Base-by-base conservation (phyloP, 1,140 invertebrate species). In the Pissodes strobi region DNA sequence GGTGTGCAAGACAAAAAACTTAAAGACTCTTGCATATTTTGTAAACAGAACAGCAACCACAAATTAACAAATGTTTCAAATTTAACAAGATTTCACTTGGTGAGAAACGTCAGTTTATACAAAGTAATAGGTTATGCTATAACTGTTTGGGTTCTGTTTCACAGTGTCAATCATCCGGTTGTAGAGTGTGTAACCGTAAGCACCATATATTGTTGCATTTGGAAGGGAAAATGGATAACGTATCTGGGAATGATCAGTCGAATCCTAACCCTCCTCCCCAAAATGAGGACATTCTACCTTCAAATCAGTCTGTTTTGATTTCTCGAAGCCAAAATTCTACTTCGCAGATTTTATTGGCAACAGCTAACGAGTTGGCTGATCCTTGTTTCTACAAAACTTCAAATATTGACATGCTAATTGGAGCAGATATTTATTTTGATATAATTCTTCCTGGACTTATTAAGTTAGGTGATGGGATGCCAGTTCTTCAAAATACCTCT, bases 351-450 rank as follows among this genome's bases (percentile, higher is more conserved):
- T 21, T 21, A 23, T 9, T 48, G 4, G 17, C 45, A 9, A 23
- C 17, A 5, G 13, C 51, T 21, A 18, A 30, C 2, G 17, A 17
- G 5, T 22, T 60, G n/a, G 58, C 58, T 2, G 58, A 60, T 51
- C 12, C 25, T 6, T 8, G 10, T 12, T 60, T 60, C 51, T 22
- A 51, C 51, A 10, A 10, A 19, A 43, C 58, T 19, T 49, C 46
- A 13, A 17, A 37, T 19, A 51, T 60, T 6, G 58, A 60, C 17
- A 37, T 60, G 8, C 37, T 51, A 22, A 60, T 51, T 51, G 15
- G 22, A n/a, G n/a, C n/a, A n/a, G n/a, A n/a, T n/a, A n/a, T n/a
- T n/a, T n/a, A n/a, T n/a, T n/a, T n/a, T n/a, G 17, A 60, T 19
- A 5, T 51, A 12, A 9, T 60, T 21, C 13, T 39, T 25, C n/a